Conservation (phyloP, 2,797 vertebrate genomes). For the Poecile montanus region DNA sequence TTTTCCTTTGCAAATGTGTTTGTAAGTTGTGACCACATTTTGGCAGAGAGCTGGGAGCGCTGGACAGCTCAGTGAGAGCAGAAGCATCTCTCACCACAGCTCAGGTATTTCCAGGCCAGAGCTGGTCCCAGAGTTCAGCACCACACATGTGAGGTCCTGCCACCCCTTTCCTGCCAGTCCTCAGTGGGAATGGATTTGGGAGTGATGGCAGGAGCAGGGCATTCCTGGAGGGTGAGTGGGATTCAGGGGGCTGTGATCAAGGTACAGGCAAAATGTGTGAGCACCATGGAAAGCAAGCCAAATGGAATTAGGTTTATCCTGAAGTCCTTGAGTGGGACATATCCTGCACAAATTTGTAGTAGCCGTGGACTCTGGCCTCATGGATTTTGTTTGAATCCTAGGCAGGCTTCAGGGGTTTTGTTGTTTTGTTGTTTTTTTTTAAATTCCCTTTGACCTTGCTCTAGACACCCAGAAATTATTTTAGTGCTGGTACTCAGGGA, state of each 20-base stretch:
- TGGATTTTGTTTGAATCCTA: not conserved
- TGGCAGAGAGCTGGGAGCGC: not conserved
- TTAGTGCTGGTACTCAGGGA: not conserved
- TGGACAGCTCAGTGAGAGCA: not conserved
- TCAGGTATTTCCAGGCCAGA: not conserved
- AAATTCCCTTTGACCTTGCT: not conserved
- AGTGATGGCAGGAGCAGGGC: not conserved
- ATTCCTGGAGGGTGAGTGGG: not conserved
- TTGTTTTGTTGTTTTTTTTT: not conserved
- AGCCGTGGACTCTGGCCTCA: not conserved
- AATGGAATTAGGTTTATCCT: rapidly evolving
- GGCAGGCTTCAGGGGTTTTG: not conserved
- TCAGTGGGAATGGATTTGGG: not conserved
- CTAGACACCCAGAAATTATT: not conserved
- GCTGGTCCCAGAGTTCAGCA: not conserved
- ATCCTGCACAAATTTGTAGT: not conserved
- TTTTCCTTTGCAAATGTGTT: not conserved
- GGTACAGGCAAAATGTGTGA: not conserved
- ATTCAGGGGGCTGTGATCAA: rapidly evolving
- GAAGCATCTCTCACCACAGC: not conserved
- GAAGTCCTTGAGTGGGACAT: not conserved
- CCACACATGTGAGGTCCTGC: rapidly evolving
- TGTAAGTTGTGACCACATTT: rapidly evolving
- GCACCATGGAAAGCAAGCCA: not conserved
- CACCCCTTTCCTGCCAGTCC: not conserved